Evolutionary conservation across 2,888 invertebrate species (phyloP).

Genomic region (Rhagophthalmus giganteus): DNA sequence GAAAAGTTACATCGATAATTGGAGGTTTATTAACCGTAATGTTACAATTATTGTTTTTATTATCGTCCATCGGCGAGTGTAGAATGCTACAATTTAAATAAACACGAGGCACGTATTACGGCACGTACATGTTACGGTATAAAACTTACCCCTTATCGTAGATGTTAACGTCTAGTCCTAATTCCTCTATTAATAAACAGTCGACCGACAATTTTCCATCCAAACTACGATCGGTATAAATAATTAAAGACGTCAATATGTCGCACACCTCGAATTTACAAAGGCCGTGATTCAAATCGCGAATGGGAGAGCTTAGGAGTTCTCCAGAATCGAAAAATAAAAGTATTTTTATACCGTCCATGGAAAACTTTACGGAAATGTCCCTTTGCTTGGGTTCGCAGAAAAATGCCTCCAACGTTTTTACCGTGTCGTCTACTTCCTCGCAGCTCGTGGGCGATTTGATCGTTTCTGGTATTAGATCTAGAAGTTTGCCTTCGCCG

Average conservation of each 20-base stretch:
- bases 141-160: conserved; percentile 62
- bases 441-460: conserved; percentile 36
- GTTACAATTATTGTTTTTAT: conserved; percentile 59
- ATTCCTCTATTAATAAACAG: conserved; percentile 71
- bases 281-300: conserved; percentile 71
- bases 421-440: conserved; percentile 55
- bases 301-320: conserved; percentile 72
- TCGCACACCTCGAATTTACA: conserved; percentile 73
- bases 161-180: conserved; percentile 66
- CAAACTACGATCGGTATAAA: conserved; percentile 69
- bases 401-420: conserved; percentile 74
- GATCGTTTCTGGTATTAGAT: conserved; percentile 49
- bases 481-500: conserved; percentile 63
- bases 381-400: conserved; percentile 68
- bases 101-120: too few relatives aligned
- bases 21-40: conserved; percentile 69
- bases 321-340: conserved; percentile 76
- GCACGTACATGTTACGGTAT: too few relatives aligned
- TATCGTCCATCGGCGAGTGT: conserved; percentile 65
- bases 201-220: conserved; percentile 73
- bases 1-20: conserved; percentile 70
- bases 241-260: conserved; percentile 64
- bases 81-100: conserved; percentile 66
- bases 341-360: conserved; percentile 72
- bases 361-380: conserved; percentile 62